Conservation (phyloP, 1,140 invertebrate genomes). For the Tetragnatha versicolor region DNA sequence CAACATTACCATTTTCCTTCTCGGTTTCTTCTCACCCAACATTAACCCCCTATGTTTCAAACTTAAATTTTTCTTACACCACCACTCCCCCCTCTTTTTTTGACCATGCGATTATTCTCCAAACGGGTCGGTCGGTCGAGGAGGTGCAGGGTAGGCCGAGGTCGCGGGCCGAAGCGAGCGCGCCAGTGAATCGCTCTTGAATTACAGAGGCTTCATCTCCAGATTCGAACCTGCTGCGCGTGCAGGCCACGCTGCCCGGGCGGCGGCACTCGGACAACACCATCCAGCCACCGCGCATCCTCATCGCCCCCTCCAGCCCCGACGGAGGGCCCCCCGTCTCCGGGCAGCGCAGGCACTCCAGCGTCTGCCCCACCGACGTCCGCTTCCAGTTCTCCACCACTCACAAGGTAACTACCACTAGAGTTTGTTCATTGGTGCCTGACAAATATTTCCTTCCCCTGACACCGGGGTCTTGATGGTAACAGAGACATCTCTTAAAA, state of each 20-base stretch:
- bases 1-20: no score
- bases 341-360: constrained; percentile 57
- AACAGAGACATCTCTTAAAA: no score
- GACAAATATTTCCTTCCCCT: background rate
- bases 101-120: no score
- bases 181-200: no score
- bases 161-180: no score
- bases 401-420: constrained; percentile 7
- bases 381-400: constrained; percentile 45
- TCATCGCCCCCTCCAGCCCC: constrained; percentile 58
- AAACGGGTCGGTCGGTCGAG: no score
- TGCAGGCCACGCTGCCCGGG: constrained; percentile 76
- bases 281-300: constrained; percentile 78
- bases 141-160: no score
- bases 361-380: constrained; percentile 54
- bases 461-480: no score
- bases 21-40: no score
- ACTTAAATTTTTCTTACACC: no score
- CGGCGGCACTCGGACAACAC: constrained; percentile 90
- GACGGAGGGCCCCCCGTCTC: constrained; percentile 49
- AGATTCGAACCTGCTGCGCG: constrained; percentile 85
- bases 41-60: no score
- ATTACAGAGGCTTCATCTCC: constrained; percentile 74
- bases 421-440: background rate
- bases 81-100: no score